Conservation (phyloP, 2,797 vertebrate genomes). For the Emys orbicularis region DNA sequence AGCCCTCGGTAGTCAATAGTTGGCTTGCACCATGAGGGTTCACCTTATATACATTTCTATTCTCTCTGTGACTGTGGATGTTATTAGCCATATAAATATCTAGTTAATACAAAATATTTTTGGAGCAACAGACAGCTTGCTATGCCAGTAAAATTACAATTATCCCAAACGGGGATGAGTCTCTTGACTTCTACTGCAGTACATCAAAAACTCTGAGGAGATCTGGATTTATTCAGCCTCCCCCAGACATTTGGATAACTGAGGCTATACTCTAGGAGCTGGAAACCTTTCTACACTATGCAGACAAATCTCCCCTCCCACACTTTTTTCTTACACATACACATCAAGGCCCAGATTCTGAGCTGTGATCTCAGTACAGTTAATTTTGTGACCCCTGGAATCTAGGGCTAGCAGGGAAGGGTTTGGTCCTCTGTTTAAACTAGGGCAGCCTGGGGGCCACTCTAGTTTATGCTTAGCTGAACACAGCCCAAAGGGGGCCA, state of each 20-base stretch:
- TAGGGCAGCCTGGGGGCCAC: not conserved
- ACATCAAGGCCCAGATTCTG: not conserved
- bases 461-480: not conserved
- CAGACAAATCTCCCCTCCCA: accelerated
- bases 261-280: not conserved
- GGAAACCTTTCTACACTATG: not conserved
- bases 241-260: not conserved
- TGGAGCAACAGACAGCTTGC: not conserved
- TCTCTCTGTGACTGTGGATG: not conserved
- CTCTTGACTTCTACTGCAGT: not conserved
- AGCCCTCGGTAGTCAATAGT: not conserved
- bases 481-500: not conserved
- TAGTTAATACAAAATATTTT: not conserved
- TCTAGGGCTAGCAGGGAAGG: not conserved
- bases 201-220: not conserved
- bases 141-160: not conserved
- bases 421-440: not conserved
- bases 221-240: not conserved
- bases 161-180: not conserved
- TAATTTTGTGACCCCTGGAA: not conserved
- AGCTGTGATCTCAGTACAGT: not conserved
- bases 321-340: accelerated
- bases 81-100: not conserved
- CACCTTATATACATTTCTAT: not conserved
- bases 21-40: not conserved